These are phyloP conservation scores for Brenthis ino DNA, from an alignment of 2,888 invertebrate genomes.

Conservation along the genomic window DNA sequence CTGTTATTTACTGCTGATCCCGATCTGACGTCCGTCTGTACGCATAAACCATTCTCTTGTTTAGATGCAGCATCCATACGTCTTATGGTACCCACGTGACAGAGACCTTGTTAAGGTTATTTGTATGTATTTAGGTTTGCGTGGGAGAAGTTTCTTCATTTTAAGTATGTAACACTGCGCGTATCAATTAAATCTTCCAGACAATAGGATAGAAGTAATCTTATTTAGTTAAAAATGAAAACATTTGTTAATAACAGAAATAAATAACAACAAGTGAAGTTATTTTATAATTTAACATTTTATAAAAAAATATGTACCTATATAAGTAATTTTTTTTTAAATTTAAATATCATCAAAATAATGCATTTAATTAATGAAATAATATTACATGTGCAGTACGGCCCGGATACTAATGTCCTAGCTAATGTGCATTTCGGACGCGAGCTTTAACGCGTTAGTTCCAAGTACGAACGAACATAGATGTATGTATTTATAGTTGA, in stretches of 20 bases:
- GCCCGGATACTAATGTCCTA: slow-evolving; percentile 11
- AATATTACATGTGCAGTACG: slow-evolving; percentile 2
- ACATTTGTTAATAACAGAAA: too few relatives aligned
- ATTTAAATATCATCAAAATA: too few relatives aligned
- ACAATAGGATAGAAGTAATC: background rate
- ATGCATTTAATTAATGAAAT: slow-evolving; percentile 4
- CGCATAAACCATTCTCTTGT: slow-evolving; percentile 44
- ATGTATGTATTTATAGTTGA: slow-evolving; percentile 15
- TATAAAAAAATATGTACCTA: too few relatives aligned
- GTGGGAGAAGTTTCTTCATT: background rate
- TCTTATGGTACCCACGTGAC: slow-evolving; percentile 26
- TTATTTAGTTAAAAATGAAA: background rate
- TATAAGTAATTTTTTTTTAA: too few relatives aligned
- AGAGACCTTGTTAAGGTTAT: slow-evolving; percentile 13
- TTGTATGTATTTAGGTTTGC: background rate
- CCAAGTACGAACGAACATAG: background rate
- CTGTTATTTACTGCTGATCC: slow-evolving; percentile 76
- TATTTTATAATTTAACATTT: too few relatives aligned
- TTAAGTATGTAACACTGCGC: too few relatives aligned
- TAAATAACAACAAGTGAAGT: too few relatives aligned
- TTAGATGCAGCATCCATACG: slow-evolving; percentile 30
- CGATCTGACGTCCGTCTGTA: slow-evolving; percentile 57
- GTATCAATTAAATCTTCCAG: too few relatives aligned
- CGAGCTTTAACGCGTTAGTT: slow-evolving; percentile 16
- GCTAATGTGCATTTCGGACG: slow-evolving; percentile 18